Conservation (phyloP, 2,797 vertebrate species). For the Anabacerthia variegaticeps region DNA sequence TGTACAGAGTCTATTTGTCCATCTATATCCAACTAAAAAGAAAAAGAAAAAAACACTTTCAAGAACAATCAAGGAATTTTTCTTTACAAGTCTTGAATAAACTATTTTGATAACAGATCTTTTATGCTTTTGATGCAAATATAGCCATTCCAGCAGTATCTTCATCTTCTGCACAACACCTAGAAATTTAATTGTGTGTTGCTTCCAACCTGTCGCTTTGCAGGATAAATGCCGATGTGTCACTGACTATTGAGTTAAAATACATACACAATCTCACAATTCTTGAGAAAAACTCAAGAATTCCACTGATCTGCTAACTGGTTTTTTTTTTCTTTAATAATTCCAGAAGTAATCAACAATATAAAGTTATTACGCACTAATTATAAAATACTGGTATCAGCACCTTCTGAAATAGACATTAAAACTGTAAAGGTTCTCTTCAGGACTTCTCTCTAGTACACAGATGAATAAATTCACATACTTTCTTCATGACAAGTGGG, state of each 20-base stretch:
- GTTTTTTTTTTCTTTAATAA: neutral
- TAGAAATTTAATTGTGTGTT: neutral
- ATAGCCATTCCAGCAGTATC: neutral
- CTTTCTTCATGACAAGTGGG: neutral
- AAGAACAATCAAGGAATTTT: neutral
- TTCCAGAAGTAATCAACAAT: neutral
- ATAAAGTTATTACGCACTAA: neutral
- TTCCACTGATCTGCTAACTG: neutral
- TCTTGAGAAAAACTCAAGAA: neutral
- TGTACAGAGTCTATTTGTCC: slow-evolving; percentile 91
- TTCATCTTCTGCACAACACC: neutral
- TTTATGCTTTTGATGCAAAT: neutral
- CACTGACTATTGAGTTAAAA: neutral
- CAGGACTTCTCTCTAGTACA: neutral
- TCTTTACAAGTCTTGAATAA: neutral
- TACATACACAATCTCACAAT: neutral
- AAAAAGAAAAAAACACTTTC: slow-evolving; percentile 1
- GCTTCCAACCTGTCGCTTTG: neutral
- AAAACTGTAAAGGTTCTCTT: neutral
- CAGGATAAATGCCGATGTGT: neutral
- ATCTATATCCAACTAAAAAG: slow-evolving; percentile 89
- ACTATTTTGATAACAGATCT: neutral
- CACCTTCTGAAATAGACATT: neutral
- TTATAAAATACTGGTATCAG: neutral
- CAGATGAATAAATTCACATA: neutral